Evolutionary conservation across 2,113 vertebrate species (phyloP).

Genomic region (Pelodiscus sinensis): DNA sequence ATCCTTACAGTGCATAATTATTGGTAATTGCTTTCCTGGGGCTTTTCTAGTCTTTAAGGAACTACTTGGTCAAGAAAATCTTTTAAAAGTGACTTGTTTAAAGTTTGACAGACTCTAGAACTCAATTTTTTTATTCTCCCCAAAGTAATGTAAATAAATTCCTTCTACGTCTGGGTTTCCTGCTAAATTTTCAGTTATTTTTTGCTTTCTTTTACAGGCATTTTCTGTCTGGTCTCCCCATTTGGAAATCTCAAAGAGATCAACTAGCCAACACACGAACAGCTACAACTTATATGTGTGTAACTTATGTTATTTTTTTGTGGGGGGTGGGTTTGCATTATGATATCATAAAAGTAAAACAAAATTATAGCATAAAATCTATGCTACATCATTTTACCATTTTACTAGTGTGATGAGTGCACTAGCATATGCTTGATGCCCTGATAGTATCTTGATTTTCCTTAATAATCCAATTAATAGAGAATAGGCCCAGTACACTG

Average conservation of each 20-base stretch:
- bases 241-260: neutral
- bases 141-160: rapidly evolving
- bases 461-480: rapidly evolving
- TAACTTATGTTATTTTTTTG: neutral
- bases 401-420: neutral
- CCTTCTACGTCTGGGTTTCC: rapidly evolving
- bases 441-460: neutral
- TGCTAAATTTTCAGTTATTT: neutral
- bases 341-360: neutral
- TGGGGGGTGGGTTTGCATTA: neutral
- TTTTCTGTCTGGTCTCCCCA: neutral
- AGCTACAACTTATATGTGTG: neutral
- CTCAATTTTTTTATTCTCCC: neutral
- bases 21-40: neutral
- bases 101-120: neutral
- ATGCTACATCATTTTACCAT: too few relatives aligned
- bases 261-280: neutral
- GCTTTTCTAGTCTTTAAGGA: neutral
- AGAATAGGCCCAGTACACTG: neutral
- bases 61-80: neutral
- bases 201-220: neutral
- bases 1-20: neutral
- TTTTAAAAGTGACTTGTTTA: neutral
- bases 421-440: neutral
- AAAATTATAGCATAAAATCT: neutral